Evolutionary conservation across 2,888 invertebrate species (phyloP).

Genomic region (Eledona agricola): DNA sequence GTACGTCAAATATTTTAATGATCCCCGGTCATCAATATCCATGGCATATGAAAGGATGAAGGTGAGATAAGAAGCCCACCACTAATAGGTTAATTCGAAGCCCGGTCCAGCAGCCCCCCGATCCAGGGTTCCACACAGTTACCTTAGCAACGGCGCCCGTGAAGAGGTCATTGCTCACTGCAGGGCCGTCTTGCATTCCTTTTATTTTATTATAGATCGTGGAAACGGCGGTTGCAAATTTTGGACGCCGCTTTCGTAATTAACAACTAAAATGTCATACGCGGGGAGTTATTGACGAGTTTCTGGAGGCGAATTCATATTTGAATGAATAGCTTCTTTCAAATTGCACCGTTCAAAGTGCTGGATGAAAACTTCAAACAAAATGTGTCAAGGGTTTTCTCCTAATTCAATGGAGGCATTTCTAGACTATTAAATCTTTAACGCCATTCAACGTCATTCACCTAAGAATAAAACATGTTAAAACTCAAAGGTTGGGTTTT

Average conservation of each 20-base stretch:
- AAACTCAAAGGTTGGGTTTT: no score
- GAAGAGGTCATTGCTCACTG: conserved; percentile 55
- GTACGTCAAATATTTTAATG: conserved; percentile 29
- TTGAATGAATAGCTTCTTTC: not conserved
- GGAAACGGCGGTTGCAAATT: conserved; percentile 19
- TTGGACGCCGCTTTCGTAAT: conserved; percentile 6
- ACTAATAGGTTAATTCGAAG: conserved; percentile 54
- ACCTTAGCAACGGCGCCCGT: conserved; percentile 51
- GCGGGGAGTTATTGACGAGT: not conserved
- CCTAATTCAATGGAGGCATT: conserved; percentile 4
- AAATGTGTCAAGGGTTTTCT: no score
- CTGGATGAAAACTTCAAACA: no score
- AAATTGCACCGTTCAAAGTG: no score
- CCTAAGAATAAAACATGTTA: no score
- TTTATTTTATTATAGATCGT: conserved; percentile 37
- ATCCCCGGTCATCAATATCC: conserved; percentile 40
- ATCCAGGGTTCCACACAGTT: conserved; percentile 52
- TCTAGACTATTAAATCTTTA: no score
- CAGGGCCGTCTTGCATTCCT: conserved; percentile 41
- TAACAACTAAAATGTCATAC: no score
- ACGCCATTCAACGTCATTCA: no score
- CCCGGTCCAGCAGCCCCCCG: conserved; percentile 45
- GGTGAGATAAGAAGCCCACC: conserved; percentile 50
- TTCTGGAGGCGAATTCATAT: conserved; percentile 1
- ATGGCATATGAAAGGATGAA: conserved; percentile 38